Conservation (phyloP, 2,797 vertebrate species). For the Margarornis squamiger region DNA sequence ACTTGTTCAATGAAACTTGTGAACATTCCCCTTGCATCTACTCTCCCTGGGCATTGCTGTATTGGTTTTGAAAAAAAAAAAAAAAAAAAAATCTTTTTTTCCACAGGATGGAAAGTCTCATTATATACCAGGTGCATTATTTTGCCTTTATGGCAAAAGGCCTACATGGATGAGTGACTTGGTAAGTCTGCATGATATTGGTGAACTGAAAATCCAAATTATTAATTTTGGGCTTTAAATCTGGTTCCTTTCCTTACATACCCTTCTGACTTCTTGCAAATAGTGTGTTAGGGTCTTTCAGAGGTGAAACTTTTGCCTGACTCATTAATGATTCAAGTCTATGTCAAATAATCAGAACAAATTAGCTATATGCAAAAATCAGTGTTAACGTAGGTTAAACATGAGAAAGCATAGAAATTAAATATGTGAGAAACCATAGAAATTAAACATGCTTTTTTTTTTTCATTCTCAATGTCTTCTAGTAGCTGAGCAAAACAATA, state of each 20-base stretch:
- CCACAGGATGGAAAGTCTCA: not conserved
- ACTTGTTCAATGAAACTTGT: not conserved
- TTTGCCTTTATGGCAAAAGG: not conserved
- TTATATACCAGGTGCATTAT: not conserved
- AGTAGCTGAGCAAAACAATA: not conserved
- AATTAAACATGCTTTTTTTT: not conserved
- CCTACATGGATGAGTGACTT: not conserved
- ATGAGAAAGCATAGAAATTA: not conserved
- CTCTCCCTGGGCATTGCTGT: not conserved
- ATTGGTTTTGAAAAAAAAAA: not conserved
- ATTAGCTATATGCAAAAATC: not conserved
- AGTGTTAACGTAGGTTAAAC: not conserved
- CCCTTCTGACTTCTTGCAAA: not conserved
- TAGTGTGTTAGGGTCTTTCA: not conserved
- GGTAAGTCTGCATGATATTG: not conserved
- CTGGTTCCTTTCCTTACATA: not conserved
- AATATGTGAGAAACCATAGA: not conserved
- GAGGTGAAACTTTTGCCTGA: not conserved
- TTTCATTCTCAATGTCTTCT: not conserved
- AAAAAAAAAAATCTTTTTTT: not conserved
- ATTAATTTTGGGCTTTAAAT: not conserved
- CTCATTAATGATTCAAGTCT: rapidly evolving
- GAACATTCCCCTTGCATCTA: too few relatives aligned
- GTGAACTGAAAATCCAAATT: not conserved
- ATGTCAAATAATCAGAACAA: not conserved